Conservation (phyloP, 2,888 invertebrate genomes). For the Xylota sylvarum region DNA sequence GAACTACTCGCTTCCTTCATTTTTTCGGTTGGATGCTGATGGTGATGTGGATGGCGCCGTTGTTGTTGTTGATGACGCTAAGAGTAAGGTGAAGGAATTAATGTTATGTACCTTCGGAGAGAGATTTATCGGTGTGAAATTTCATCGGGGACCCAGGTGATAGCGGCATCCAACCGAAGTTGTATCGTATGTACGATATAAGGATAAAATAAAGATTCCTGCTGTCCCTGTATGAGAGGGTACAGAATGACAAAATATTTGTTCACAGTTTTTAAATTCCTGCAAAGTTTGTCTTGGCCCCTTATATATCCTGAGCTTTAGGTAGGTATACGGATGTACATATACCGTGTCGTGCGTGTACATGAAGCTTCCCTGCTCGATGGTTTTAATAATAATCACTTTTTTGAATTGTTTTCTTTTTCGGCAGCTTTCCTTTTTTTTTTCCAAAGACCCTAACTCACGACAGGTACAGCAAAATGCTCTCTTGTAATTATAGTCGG, state of each 20-base stretch:
- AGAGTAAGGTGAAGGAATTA: constrained; percentile 76
- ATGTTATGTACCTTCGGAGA: constrained; percentile 76
- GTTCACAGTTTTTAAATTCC: constrained; percentile 33
- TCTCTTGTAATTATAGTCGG: constrained; percentile 54
- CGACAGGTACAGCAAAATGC: constrained; percentile 25
- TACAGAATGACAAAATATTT: constrained; percentile 48
- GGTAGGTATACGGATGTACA: no score
- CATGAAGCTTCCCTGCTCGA: constrained; percentile 15
- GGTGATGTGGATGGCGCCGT: constrained; percentile 33
- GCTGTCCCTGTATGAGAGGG: constrained; percentile 2
- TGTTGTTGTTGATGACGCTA: constrained; percentile 53
- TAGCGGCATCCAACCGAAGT: constrained; percentile 62
- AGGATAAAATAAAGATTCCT: constrained; percentile 42
- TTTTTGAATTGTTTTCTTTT: constrained; percentile 46
- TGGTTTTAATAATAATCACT: constrained; percentile 30
- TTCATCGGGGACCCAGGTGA: constrained; percentile 79
- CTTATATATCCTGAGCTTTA: neutral
- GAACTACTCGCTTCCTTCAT: constrained; percentile 56
- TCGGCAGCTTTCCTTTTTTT: constrained; percentile 8
- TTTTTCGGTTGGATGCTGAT: constrained; percentile 56
- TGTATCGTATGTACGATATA: constrained; percentile 41
- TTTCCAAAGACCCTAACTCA: constrained; percentile 41
- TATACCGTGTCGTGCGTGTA: constrained; percentile 14
- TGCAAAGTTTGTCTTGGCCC: constrained; percentile 23
- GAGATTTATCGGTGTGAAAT: constrained; percentile 80